Evolutionary conservation across 2,113 vertebrate genomes (phyloP).

Genomic region (Dicerorhinus sumatrensis): DNA sequence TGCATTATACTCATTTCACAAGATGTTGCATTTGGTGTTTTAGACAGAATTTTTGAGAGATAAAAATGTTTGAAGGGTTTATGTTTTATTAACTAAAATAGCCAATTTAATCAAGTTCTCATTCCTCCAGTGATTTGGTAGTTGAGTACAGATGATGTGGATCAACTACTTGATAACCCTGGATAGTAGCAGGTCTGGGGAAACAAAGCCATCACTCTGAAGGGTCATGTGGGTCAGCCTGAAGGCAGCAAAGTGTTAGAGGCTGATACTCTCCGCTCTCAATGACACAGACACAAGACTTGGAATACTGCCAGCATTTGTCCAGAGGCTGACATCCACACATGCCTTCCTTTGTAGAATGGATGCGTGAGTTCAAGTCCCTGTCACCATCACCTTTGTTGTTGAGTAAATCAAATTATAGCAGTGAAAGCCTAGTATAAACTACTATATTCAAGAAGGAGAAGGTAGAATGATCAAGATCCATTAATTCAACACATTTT

Average conservation of each 20-base stretch:
- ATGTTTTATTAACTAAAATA: constrained; percentile 8
- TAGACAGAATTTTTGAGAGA: not conserved
- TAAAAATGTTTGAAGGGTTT: not conserved
- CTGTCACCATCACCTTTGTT: not conserved
- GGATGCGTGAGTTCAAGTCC: not conserved
- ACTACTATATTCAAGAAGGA: not conserved
- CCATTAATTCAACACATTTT: not conserved
- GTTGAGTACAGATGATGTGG: not conserved
- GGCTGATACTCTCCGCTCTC: not conserved
- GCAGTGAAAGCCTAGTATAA: not conserved
- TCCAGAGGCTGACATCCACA: not conserved
- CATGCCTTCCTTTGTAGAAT: not conserved
- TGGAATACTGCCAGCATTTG: not conserved
- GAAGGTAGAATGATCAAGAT: not conserved
- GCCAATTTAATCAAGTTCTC: not conserved
- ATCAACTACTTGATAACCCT: not conserved
- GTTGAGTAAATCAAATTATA: not conserved
- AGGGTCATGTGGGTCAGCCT: not conserved
- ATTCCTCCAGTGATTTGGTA: not conserved
- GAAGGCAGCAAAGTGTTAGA: not conserved
- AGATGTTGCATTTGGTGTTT: not conserved
- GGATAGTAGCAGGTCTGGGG: not conserved
- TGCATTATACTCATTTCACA: not conserved
- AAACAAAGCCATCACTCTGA: not conserved
- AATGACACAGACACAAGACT: not conserved